Percentiles rank a stretch among this genome's conserved stretches.
Conservation (phyloP, 2,113 vertebrate genomes). For the Odontophorus gujanensis region DNA sequence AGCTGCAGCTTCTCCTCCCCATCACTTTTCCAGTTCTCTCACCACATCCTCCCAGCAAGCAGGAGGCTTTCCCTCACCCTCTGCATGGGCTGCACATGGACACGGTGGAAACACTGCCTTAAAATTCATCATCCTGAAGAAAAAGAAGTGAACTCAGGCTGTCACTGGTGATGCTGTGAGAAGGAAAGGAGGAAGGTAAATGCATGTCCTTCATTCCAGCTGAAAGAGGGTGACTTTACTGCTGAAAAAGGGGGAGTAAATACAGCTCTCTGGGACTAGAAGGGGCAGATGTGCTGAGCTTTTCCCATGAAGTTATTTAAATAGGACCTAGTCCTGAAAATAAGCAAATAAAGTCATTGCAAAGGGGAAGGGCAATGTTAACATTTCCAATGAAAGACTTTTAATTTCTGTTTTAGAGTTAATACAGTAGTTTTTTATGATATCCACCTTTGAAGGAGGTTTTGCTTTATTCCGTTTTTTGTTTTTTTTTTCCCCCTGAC, state of each 20-base stretch:
- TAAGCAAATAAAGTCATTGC: background rate
- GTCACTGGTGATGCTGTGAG: background rate
- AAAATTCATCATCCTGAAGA: rapidly evolving
- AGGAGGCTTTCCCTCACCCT: background rate
- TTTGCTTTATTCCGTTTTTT: background rate
- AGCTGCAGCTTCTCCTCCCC: background rate
- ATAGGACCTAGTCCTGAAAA: background rate
- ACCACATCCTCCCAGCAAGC: background rate
- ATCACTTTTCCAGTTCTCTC: background rate
- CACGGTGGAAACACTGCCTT: rapidly evolving
- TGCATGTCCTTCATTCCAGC: background rate
- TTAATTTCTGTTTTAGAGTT: rapidly evolving
- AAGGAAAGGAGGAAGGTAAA: background rate
- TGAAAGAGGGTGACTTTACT: background rate
- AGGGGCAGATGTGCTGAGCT: background rate
- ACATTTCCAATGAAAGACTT: rapidly evolving
- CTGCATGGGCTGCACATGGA: rapidly evolving
- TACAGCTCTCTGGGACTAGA: background rate
- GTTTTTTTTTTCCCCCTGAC: rapidly evolving
- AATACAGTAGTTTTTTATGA: rapidly evolving
- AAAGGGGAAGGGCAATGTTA: background rate
- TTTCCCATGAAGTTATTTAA: background rate
- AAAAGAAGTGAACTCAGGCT: background rate
- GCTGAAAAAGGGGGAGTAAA: background rate
- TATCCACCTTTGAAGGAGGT: background rate